Base-by-base conservation (phyloP, 2,797 vertebrate genomes). In the Perodicticus potto region DNA sequence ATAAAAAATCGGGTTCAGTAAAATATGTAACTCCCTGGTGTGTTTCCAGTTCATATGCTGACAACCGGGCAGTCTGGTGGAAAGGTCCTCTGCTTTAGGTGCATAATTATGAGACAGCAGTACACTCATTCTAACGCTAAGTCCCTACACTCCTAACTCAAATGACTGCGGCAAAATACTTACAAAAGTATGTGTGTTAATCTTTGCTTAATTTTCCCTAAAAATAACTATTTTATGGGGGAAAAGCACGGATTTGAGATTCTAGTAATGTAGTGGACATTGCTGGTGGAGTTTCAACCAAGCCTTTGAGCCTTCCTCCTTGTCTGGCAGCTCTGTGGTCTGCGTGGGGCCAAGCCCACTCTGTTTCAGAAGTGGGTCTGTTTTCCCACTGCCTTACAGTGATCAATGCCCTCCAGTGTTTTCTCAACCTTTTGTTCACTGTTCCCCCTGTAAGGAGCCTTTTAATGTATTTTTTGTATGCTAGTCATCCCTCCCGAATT, bases 1-100 rank as follows among this genome's bases (percentile, higher is more conserved):
- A 95, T 87, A 32, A 61, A 91, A 57, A 94, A 43, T 40, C 53
- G 34, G 6, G 34, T 67, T 84, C 37, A n/a, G 16, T 93, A 86
- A 92, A 73, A 82, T 74, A 77, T 11, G 57, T 59, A 93, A 77
- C 32, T 89, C 25, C 67, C 16, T 11, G 72, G 63, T 95, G 49
- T 37, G 22, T 61, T 87, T 89, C 78, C 17, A 82, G 70, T n/a
- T 80, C 67, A 63, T 0, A 70, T 4, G 65, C 49, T 83, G 67
- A 23, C 37, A 63, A 12, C 7, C n/a, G 27, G 29, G 49, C 7
- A 25, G 49, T 13, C 13, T 1, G 16, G n/a, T 19, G 27, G 40
- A 32, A 77, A 0, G 59, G 20, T 77, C 76, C 22, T 57, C 8
- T 7, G 17, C 1, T 63, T 63, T 76, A 55, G 37, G 84, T 69